Base-by-base conservation (phyloP, 2,113 vertebrate species). In the Pagrus major region DNA sequence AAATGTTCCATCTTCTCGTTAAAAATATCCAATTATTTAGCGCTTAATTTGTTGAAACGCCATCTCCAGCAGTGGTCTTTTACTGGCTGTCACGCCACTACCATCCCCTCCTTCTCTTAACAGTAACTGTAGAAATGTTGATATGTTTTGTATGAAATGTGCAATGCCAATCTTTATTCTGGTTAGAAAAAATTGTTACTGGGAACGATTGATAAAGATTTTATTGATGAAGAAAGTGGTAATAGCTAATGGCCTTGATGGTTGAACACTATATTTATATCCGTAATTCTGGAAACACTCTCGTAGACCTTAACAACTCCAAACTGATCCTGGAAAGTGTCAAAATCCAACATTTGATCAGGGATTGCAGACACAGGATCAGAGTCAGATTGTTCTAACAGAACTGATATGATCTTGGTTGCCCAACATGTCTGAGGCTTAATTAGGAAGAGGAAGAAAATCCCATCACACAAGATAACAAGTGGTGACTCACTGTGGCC, bases 361-460 rank as follows among this genome's bases (percentile, higher is more conserved):
- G 27, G 14, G 16, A 31, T 68, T 42, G 20, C 44, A 51, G 18
- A 35, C 5, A 31, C 16, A 33, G 27, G n/a, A 49, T 47, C 23
- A 12, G n/a, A 12, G 25, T 23, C 9, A 23, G 1, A 56, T 37
- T 71, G n/a, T 18, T 47, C 29, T 51, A 46, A 77, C 31, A 51
- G 8, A 29, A 39, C 23, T 41, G 25, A 60, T 77, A 49, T 49
- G 8, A 60, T 59, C 54, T 31, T 60, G 42, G 44, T 68, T 68
- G 27, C 60, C 23, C 23, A 49, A 41, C 42, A 60, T 46, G 21
- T n/a, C 11, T 47, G 9, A 37, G 6, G 33, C 23, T 60, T 68
- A 31, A 69, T 69, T 68, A 69, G 18, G 4, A 23, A 8, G 31
- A 60, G 16, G 18, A 29, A 25, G 75, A 69, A 47, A 77, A 60